Conservation (phyloP, 2,113 vertebrate genomes). For the Polyodon spathula region DNA sequence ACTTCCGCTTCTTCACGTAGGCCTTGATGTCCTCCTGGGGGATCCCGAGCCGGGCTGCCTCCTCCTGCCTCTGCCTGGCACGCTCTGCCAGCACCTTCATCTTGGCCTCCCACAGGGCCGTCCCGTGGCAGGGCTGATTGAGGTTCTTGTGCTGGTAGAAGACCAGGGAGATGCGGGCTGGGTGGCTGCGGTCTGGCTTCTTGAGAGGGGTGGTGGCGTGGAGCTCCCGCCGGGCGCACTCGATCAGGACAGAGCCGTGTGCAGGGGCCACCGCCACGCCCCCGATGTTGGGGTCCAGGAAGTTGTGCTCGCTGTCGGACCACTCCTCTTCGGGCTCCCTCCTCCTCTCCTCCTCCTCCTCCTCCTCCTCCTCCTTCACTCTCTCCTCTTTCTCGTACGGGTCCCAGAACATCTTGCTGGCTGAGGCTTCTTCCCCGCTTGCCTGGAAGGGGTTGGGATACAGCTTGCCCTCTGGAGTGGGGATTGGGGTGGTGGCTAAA, state of each 20-base stretch:
- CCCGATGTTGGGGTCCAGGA: constrained; percentile 89
- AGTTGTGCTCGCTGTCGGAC: constrained; percentile 98
- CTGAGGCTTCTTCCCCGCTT: constrained; percentile 5
- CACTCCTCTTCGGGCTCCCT: constrained; percentile 67
- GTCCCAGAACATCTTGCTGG: constrained; percentile 61
- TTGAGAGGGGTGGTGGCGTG: constrained; percentile 94
- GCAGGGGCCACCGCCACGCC: constrained; percentile 88
- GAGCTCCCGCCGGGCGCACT: constrained; percentile 87
- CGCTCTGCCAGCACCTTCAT: constrained; percentile 90
- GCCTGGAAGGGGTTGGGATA: constrained; percentile 59
- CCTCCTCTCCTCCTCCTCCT: constrained; percentile 36
- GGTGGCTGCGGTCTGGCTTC: constrained; percentile 88
- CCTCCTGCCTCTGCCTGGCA: constrained; percentile 76
- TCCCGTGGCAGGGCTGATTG: constrained; percentile 89
- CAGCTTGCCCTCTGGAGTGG: constrained; percentile 48
- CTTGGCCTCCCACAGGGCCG: constrained; percentile 95
- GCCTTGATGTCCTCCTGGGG: constrained; percentile 80
- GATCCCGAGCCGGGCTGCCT: constrained; percentile 80
- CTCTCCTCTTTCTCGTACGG: constrained; percentile 62
- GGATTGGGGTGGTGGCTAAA: constrained; percentile 39
- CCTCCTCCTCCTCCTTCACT: constrained; percentile 39
- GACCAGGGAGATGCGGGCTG: constrained; percentile 92
- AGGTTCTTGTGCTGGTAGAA: constrained; percentile 99
- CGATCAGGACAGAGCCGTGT: constrained; percentile 89
- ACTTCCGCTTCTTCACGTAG: constrained; percentile 88